Conservation (phyloP, 2,888 invertebrate genomes). For the Nineta flava region DNA sequence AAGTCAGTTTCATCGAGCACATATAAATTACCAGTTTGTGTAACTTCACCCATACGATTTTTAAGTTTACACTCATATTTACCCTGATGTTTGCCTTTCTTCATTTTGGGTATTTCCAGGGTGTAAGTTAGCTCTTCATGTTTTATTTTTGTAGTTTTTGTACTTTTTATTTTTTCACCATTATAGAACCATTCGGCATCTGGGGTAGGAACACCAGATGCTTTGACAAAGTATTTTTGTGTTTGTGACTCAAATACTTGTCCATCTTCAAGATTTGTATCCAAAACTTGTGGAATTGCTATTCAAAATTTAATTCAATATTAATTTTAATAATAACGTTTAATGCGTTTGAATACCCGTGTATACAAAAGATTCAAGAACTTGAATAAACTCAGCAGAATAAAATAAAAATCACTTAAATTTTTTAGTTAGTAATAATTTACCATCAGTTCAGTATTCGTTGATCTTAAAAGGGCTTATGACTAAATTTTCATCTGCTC, state of each 20-base stretch:
- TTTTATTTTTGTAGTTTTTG: slow-evolving; percentile 36
- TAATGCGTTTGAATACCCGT: too few relatives aligned
- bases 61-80: slow-evolving; percentile 66
- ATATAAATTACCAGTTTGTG: slow-evolving; percentile 52
- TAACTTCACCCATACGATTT: slow-evolving; percentile 70
- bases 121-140: slow-evolving; percentile 56
- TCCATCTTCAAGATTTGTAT: slow-evolving; percentile 56
- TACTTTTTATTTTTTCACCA: slow-evolving; percentile 52
- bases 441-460: too few relatives aligned
- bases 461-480: too few relatives aligned
- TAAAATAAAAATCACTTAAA: too few relatives aligned
- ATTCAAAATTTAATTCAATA: slow-evolving; percentile 13
- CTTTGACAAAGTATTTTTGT: slow-evolving; percentile 61
- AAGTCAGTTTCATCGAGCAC: slow-evolving; percentile 63
- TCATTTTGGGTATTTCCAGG: slow-evolving; percentile 48
- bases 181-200: slow-evolving; percentile 65
- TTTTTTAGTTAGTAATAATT: too few relatives aligned
- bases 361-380: too few relatives aligned
- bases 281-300: slow-evolving; percentile 58
- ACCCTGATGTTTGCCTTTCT: slow-evolving; percentile 58
- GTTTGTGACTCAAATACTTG: slow-evolving; percentile 67
- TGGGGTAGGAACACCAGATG: slow-evolving; percentile 61
- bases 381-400: too few relatives aligned
- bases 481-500: too few relatives aligned
- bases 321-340: too few relatives aligned